Evolutionary conservation across 1,140 invertebrate species (phyloP).

Genomic region (Patella vulgata): DNA sequence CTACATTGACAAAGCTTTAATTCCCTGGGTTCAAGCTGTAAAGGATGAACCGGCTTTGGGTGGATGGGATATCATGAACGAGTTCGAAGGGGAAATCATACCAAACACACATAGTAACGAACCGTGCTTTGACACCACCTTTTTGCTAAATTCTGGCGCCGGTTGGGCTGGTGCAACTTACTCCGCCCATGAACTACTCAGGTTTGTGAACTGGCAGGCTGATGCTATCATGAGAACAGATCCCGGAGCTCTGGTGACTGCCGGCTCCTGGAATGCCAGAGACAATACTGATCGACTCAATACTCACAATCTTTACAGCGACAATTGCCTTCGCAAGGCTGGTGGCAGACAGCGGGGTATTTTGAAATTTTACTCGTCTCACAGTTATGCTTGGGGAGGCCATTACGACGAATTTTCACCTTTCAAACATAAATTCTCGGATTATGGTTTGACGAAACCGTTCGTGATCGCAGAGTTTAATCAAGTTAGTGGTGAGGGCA

Average conservation of each 20-base stretch:
- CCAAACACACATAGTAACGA: constrained; percentile 50
- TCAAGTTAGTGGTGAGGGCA: constrained; percentile 22
- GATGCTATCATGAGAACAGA: constrained; percentile 62
- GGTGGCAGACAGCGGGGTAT: constrained; percentile 49
- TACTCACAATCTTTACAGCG: constrained; percentile 63
- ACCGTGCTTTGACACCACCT: constrained; percentile 61
- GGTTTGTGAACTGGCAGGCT: constrained; percentile 66
- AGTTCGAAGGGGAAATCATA: constrained; percentile 62
- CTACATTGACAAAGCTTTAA: constrained; percentile 64
- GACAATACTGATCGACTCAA: constrained; percentile 62
- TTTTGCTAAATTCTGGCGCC: constrained; percentile 52
- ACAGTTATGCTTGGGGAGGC: constrained; percentile 23
- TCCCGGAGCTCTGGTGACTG: constrained; percentile 61
- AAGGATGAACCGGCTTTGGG: constrained; percentile 61
- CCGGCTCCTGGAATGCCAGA: constrained; percentile 63
- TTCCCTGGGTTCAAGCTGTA: constrained; percentile 50
- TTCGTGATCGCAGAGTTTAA: constrained; percentile 36
- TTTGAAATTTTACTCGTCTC: constrained; percentile 38
- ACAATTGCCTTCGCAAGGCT: constrained; percentile 59
- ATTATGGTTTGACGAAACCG: constrained; percentile 24
- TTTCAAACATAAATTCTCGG: constrained; percentile 19
- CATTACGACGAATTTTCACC: constrained; percentile 28
- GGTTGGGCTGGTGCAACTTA: constrained; percentile 54
- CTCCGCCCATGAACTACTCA: constrained; percentile 43
- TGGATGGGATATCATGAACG: constrained; percentile 66